Evolutionary conservation across 2,888 invertebrate genomes (phyloP).

Genomic region (Amphipyra tragopoginis): DNA sequence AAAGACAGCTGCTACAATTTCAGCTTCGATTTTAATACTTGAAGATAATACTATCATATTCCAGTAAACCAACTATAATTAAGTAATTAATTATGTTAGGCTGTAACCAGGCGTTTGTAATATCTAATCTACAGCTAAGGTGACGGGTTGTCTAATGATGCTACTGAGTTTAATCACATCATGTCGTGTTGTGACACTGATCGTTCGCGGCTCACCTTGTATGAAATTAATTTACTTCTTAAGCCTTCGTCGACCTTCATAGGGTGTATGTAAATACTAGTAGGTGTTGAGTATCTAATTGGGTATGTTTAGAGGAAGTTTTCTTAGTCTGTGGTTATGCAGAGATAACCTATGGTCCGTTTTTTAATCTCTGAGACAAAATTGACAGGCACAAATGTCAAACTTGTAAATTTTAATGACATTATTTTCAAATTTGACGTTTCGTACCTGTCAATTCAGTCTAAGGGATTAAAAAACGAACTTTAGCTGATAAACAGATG

Average conservation of each 20-base stretch:
- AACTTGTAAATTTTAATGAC: no score
- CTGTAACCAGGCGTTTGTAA: constrained; percentile 16
- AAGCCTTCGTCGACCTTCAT: constrained; percentile 11
- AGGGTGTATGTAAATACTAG: not conserved
- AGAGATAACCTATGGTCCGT: no score
- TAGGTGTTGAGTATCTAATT: no score
- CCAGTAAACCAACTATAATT: constrained; percentile 3
- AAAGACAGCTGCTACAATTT: not conserved
- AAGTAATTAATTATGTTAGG: constrained; percentile 25
- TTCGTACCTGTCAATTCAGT: no score
- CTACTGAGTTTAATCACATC: constrained; percentile 34
- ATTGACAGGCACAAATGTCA: no score
- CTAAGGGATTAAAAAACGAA: no score
- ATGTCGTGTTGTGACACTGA: constrained; percentile 23
- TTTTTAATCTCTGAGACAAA: no score
- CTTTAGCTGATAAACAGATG: no score
- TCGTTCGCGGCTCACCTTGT: constrained; percentile 22
- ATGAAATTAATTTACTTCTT: constrained; percentile 40
- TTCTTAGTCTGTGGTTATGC: no score
- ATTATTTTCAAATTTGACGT: no score
- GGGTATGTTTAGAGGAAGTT: no score
- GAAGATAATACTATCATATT: constrained; percentile 21
- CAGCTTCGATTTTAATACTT: no score
- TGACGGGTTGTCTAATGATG: constrained; percentile 39
- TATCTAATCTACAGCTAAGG: not conserved